Conservation (phyloP, 2,797 vertebrate genomes). For the Brachyrhaphis roseni region DNA sequence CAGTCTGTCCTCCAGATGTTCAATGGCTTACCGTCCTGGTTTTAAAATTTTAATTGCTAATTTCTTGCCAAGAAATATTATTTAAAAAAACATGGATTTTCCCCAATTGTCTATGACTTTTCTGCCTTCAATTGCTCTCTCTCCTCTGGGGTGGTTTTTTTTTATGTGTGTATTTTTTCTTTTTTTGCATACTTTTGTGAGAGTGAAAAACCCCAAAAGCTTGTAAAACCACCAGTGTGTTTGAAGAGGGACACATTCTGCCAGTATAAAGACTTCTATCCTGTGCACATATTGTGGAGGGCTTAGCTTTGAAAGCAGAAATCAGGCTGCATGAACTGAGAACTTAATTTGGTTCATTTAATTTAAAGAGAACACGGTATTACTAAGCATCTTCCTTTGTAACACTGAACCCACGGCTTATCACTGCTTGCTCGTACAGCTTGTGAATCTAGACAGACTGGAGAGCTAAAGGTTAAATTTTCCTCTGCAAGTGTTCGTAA, state of each 20-base stretch:
- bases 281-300: not conserved
- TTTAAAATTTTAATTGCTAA: not conserved
- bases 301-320: not conserved
- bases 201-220: not conserved
- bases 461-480: conserved; percentile 12
- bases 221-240: not conserved
- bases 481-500: conserved; percentile 2
- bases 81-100: not conserved
- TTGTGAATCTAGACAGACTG: conserved; percentile 20
- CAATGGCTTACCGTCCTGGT: not conserved
- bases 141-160: not conserved
- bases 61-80: not conserved
- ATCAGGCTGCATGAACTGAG: not conserved
- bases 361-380: not conserved
- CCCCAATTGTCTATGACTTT: not conserved
- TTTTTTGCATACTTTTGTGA: not conserved
- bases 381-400: not conserved
- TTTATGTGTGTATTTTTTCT: not conserved
- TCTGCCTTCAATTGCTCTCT: too few species aligned
- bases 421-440: not conserved
- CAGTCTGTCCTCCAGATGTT: not conserved
- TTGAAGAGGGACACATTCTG: not conserved
- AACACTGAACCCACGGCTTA: not conserved
- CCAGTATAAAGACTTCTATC: not conserved
- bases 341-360: not conserved